Evolutionary conservation across 2,797 vertebrate species (phyloP).

Genomic region (Mormyrops boulengeri): DNA sequence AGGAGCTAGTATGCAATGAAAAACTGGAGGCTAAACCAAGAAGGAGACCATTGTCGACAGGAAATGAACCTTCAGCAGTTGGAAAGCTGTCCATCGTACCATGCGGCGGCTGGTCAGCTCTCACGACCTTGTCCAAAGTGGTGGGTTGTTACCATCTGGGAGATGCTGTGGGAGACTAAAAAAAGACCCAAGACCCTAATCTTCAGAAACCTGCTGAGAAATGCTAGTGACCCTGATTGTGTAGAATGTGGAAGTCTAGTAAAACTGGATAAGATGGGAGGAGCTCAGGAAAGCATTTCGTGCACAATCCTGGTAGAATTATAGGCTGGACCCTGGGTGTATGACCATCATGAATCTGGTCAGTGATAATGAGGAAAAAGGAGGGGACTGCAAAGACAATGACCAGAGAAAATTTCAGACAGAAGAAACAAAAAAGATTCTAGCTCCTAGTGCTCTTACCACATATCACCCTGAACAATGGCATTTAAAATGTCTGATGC

Average conservation of each 20-base stretch:
- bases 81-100: neutral
- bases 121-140: neutral
- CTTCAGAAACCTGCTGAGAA: neutral
- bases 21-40: neutral
- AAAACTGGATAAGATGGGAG: neutral
- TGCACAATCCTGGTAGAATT: neutral
- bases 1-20: neutral
- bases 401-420: neutral
- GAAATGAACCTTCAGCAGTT: neutral
- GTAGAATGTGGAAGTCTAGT: neutral
- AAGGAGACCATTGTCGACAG: neutral
- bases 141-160: neutral
- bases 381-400: neutral
- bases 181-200: neutral
- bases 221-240: neutral
- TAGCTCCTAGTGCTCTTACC: neutral
- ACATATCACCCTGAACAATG: neutral
- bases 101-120: neutral
- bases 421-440: neutral
- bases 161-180: neutral
- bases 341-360: neutral
- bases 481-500: neutral
- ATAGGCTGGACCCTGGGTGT: neutral
- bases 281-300: neutral
- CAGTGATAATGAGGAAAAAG: neutral